Conservation (phyloP, 1,140 invertebrate species). For the Pectinophora gossypiella region DNA sequence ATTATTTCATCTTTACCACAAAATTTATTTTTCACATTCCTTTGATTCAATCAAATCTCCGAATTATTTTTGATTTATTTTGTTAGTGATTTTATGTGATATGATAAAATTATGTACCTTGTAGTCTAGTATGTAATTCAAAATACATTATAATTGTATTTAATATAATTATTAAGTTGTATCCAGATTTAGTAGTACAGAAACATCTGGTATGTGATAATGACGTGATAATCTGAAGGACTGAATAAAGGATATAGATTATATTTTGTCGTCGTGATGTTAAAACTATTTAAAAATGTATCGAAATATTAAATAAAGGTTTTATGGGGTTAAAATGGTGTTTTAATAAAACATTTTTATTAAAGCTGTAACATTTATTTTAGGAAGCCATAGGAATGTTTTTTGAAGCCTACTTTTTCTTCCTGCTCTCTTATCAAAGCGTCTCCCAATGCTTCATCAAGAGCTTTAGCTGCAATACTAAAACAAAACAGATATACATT, state of each 20-base stretch:
- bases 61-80: neutral
- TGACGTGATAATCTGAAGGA: slow-evolving; percentile 13
- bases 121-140: no score
- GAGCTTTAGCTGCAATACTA: slow-evolving; percentile 66
- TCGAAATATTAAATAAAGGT: slow-evolving; percentile 18
- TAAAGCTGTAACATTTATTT: slow-evolving; percentile 55
- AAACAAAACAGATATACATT: no score
- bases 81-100: no score
- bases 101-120: neutral
- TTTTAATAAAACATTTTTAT: neutral
- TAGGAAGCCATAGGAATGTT: slow-evolving; percentile 75
- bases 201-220: neutral
- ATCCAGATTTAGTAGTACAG: no score
- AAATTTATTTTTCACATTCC: neutral
- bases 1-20: neutral
- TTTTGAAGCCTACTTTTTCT: slow-evolving; percentile 51
- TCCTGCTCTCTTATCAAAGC: slow-evolving; percentile 62
- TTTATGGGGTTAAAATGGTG: slow-evolving; percentile 9
- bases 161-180: no score
- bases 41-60: neutral
- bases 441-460: slow-evolving; percentile 76
- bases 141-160: no score
- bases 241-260: slow-evolving; percentile 3
- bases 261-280: neutral
- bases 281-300: slow-evolving; percentile 1